Conservation (phyloP, 2,113 vertebrate species). For the Chauna torquata region DNA sequence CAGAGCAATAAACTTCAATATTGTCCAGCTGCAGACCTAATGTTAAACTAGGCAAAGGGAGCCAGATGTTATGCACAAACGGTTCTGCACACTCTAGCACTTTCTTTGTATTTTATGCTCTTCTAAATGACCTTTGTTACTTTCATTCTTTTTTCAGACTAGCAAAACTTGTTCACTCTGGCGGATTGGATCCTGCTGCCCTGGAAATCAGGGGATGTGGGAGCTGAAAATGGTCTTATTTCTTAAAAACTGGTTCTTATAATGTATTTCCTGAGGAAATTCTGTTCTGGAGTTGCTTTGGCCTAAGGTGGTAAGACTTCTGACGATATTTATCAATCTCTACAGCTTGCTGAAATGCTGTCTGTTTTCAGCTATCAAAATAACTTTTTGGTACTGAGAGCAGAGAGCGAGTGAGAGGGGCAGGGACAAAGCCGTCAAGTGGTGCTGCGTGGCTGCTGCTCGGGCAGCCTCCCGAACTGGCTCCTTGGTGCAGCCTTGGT, state of each 20-base stretch:
- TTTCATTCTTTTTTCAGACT: neutral
- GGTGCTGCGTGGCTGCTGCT: fast-evolving
- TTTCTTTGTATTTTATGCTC: neutral
- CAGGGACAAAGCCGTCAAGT: neutral
- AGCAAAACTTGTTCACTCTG: neutral
- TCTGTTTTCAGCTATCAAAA: neutral
- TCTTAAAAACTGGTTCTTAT: neutral
- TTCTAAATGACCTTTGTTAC: neutral
- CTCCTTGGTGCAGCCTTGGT: neutral
- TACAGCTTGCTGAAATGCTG: neutral
- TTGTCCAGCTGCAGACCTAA: constrained; percentile 26
- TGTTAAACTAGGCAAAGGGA: neutral
- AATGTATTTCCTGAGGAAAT: neutral
- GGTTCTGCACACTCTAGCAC: constrained; percentile 6
- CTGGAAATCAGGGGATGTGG: neutral
- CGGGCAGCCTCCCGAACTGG: fast-evolving
- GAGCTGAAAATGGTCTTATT: neutral
- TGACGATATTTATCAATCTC: neutral
- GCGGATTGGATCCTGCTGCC: neutral
- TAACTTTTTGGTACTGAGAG: neutral
- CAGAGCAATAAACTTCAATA: constrained; percentile 7
- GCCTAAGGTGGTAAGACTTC: neutral
- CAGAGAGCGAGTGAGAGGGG: neutral
- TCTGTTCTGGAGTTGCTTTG: neutral
- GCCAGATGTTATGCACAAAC: neutral